phyloP scores from a whole-genome alignment of 2,888 invertebrate species.

The Protodeltote pygarga region DNA sequence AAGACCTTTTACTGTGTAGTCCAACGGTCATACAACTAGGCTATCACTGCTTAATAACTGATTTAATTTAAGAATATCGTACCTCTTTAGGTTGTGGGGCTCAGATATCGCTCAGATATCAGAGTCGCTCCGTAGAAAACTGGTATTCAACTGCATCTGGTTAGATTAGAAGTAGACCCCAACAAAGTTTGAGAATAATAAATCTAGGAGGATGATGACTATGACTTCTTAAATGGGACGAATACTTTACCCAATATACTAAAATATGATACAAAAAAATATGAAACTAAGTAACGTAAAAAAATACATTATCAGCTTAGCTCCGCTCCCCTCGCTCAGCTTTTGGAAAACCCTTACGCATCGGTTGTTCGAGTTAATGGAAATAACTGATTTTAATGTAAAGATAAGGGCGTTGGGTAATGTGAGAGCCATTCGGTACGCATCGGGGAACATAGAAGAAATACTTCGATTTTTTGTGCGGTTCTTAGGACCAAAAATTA shows the following conservation, averaged over 20 bases:
- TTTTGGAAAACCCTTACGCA: slow-evolving; percentile 29
- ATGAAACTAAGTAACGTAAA: neutral
- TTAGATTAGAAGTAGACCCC: too few relatives aligned
- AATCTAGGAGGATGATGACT: too few relatives aligned
- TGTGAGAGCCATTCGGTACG: slow-evolving; percentile 34
- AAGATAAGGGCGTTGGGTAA: slow-evolving; percentile 50
- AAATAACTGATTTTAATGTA: slow-evolving; percentile 60
- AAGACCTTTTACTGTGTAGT: too few relatives aligned
- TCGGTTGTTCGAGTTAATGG: slow-evolving; percentile 50
- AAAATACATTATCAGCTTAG: slow-evolving; percentile 23
- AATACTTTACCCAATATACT: neutral
- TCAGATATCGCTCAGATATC: neutral
- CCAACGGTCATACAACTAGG: too few relatives aligned
- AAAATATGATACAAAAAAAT: neutral
- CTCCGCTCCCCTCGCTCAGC: slow-evolving; percentile 17
- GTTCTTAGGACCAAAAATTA: slow-evolving; percentile 10
- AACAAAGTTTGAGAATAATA: too few relatives aligned
- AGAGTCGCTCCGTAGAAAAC: too few relatives aligned
- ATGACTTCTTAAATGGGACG: too few relatives aligned
- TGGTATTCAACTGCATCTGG: too few relatives aligned
- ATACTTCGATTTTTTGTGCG: slow-evolving; percentile 37
- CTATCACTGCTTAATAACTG: too few relatives aligned
- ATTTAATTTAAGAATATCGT: too few relatives aligned
- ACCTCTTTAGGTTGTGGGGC: too few relatives aligned
- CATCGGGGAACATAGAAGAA: slow-evolving; percentile 21